Percentiles rank a stretch among this genome's conserved stretches.
Conservation (phyloP, 2,888 invertebrate genomes). For the Unio delphinus region DNA sequence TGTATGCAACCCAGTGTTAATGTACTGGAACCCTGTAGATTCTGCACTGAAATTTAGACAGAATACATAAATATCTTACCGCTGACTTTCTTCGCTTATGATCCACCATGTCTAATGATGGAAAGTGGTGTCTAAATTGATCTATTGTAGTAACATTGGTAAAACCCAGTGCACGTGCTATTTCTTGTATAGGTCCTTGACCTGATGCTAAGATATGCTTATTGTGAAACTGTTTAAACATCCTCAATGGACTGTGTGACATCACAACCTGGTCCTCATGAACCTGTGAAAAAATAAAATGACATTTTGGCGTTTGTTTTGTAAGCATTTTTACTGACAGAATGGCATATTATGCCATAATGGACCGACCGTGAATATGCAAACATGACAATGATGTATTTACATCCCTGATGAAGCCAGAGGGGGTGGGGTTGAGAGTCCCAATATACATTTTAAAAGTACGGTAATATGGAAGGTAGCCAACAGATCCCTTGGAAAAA, state of each 20-base stretch:
- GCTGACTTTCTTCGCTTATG: slow-evolving; percentile 70
- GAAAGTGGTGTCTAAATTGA: slow-evolving; percentile 75
- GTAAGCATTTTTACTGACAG: too few species aligned
- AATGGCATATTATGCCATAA: too few species aligned
- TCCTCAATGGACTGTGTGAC: slow-evolving; percentile 78
- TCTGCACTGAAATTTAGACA: not conserved
- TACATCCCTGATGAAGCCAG: too few species aligned
- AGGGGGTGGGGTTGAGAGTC: too few species aligned
- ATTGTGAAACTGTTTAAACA: slow-evolving; percentile 77
- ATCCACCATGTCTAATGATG: slow-evolving; percentile 78
- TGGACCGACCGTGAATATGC: too few species aligned
- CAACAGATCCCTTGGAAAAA: too few species aligned
- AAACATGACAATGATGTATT: too few species aligned
- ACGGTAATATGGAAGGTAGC: too few species aligned
- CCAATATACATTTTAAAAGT: too few species aligned
- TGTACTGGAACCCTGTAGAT: not conserved
- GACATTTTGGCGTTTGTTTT: not conserved
- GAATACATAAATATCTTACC: slow-evolving; percentile 44
- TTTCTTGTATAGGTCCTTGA: slow-evolving; percentile 76
- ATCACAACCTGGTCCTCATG: slow-evolving; percentile 78
- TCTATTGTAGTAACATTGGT: slow-evolving; percentile 76
- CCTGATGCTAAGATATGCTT: slow-evolving; percentile 78
- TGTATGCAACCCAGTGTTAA: not conserved
- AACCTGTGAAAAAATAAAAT: slow-evolving; percentile 67
- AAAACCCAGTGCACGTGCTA: slow-evolving; percentile 77